Evolutionary conservation across 2,797 vertebrate genomes (phyloP), one percentile per base, ranked within the genome.

Genomic region (Threskiornis aethiopicus): DNA sequence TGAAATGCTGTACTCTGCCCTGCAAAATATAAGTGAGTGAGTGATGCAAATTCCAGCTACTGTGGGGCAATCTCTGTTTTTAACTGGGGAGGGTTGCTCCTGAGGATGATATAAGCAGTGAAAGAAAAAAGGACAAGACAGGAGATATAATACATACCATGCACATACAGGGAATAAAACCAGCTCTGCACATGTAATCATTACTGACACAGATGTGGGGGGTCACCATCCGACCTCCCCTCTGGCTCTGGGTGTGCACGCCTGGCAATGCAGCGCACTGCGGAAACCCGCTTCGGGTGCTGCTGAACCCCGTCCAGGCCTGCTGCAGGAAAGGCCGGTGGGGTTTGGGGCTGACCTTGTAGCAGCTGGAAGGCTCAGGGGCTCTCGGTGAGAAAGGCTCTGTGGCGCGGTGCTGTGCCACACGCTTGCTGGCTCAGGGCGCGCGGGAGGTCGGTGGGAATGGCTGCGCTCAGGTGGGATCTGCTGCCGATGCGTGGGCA

Each of bases 381-480:
- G 22, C 80, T 31, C 44, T 17, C 1, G 2, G 41, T 5, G 41
- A 47, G n/a, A 22, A 54, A 17, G 1, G 1, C 26, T 0, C 25
- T 1, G 61, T 15, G 55, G 25, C 31, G 2, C 62, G 2, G 11
- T 7, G 20, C 58, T 31, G 49, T 55, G 49, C 49, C 42, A 15
- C 75, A 21, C 1, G 3, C 49, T 28, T 15, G 58, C 77, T n/a
- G 39, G 39, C 46, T 59, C 61, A 10, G 17, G 61, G 39, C 69
- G 44, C 0, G 5, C 10, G 18, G 33, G n/a, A 41, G 41, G 55
- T 18, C 6, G 4, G 39, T 31, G 54, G 61, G 24, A 44, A 54
- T 2, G 17, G 5, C 70, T n/a, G 33, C 3, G 6, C 19, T 67
- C 8, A 10, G 5, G 5, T 0, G 1, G 52, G 13, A 64, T 19